Evolutionary conservation across 2,797 vertebrate genomes (phyloP).

Genomic region (Acanthopagrus latus): DNA sequence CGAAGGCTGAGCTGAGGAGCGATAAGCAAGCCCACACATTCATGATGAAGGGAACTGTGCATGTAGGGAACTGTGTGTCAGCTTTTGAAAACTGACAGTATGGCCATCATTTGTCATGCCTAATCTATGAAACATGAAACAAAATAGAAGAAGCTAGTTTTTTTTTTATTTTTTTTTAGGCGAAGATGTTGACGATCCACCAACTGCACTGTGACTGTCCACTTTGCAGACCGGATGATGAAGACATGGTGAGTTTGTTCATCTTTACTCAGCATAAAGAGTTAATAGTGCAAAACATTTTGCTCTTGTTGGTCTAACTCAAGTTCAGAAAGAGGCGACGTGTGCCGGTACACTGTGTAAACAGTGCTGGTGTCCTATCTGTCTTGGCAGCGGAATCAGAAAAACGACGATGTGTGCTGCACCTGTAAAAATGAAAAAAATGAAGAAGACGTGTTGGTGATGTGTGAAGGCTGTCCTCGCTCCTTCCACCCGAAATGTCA

Average conservation of each 20-base stretch:
- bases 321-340: no score
- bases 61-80: not conserved
- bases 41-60: not conserved
- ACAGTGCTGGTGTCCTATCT: not conserved
- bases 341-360: not conserved
- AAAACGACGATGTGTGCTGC: constrained; percentile 81
- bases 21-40: no score
- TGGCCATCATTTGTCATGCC: not conserved
- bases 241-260: constrained; percentile 62
- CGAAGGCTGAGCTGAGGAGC: no score
- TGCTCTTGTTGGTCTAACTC: not conserved
- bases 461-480: constrained; percentile 80
- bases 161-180: constrained; percentile 67
- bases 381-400: constrained; percentile 64
- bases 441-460: constrained; percentile 44
- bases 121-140: not conserved
- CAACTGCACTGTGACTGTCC: constrained; percentile 53
- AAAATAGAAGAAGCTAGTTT: constrained; percentile 10
- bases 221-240: constrained; percentile 17
- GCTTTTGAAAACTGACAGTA: not conserved
- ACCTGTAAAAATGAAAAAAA: constrained; percentile 55
- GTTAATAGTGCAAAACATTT: not conserved
- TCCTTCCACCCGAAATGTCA: constrained; percentile 83
- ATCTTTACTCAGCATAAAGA: not conserved
- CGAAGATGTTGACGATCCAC: constrained; percentile 41